These are phyloP conservation scores for Poeciliopsis presidionis DNA, from an alignment of 2,797 vertebrate genomes.

Conservation along the genomic window DNA sequence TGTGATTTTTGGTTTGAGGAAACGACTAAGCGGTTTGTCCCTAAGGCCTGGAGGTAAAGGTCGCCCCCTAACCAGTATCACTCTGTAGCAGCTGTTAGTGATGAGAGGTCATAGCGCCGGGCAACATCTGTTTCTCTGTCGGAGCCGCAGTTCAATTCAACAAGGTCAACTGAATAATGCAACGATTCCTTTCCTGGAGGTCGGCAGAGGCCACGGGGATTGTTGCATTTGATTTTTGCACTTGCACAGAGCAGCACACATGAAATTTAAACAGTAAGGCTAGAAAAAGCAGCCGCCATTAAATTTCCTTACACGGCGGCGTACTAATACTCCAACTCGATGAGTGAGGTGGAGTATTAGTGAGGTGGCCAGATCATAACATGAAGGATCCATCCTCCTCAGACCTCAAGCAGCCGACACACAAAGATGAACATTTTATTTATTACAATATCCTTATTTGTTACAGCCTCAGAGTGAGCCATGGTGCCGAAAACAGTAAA, in stretches of 20 bases:
- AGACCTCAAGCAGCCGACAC: no score
- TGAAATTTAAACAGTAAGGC: neutral
- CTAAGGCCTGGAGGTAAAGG: neutral
- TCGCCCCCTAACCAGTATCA: neutral
- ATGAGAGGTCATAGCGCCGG: neutral
- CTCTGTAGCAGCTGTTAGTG: neutral
- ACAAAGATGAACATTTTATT: no score
- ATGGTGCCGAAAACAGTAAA: no score
- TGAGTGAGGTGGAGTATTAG: no score
- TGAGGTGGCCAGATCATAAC: no score
- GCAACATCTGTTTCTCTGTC: neutral
- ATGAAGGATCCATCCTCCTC: no score
- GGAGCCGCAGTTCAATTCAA: neutral
- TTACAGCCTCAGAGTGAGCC: no score
- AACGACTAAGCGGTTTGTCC: neutral
- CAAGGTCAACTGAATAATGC: neutral
- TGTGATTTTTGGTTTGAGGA: neutral
- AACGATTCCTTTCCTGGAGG: neutral
- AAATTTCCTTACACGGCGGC: neutral
- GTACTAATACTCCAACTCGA: neutral
- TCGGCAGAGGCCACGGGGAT: neutral
- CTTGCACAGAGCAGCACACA: neutral
- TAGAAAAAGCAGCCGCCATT: neutral
- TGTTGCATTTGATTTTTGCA: neutral
- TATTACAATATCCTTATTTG: no score